Percentiles rank a stretch among this genome's conserved stretches.
These are phyloP conservation scores for Calephelis virginiensis DNA, from an alignment of 1,140 invertebrate species.

Conservation along the genomic window DNA sequence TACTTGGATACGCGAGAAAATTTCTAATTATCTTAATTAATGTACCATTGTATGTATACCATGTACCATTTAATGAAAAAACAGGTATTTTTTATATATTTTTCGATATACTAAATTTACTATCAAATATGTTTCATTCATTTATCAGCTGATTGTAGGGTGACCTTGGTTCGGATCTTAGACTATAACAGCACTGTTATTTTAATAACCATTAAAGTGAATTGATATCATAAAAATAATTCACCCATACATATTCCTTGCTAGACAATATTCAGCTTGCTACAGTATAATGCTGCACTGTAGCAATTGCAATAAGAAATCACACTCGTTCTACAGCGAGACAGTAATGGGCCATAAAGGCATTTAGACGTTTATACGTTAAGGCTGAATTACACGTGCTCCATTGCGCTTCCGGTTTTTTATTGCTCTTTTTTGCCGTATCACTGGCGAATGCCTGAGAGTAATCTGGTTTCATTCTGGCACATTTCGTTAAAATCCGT, in stretches of 20 bases:
- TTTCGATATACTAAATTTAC: too few species aligned
- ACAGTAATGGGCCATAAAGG: constrained; percentile 23
- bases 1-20: too few species aligned
- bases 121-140: too few species aligned
- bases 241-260: constrained; percentile 10
- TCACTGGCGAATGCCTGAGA: constrained; percentile 18
- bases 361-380: constrained; percentile 32
- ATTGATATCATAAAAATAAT: constrained; percentile 11
- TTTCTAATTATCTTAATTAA: too few species aligned
- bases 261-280: constrained; percentile 14
- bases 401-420: constrained; percentile 29
- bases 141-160: too few species aligned
- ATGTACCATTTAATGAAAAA: too few species aligned
- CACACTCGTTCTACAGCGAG: constrained; percentile 23
- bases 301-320: constrained; percentile 29
- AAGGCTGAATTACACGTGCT: constrained; percentile 30
- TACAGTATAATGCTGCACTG: constrained; percentile 6
- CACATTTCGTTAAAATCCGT: constrained; percentile 26
- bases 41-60: too few species aligned
- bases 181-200: too few species aligned
- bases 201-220: constrained; percentile 8
- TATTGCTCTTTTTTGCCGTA: constrained; percentile 24
- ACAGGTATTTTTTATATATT: too few species aligned
- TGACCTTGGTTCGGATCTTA: too few species aligned
- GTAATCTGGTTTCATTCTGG: constrained; percentile 23